These are phyloP conservation scores for Agelaius phoeniceus DNA, from an alignment of 2,113 vertebrate species.

Conservation along the genomic window DNA sequence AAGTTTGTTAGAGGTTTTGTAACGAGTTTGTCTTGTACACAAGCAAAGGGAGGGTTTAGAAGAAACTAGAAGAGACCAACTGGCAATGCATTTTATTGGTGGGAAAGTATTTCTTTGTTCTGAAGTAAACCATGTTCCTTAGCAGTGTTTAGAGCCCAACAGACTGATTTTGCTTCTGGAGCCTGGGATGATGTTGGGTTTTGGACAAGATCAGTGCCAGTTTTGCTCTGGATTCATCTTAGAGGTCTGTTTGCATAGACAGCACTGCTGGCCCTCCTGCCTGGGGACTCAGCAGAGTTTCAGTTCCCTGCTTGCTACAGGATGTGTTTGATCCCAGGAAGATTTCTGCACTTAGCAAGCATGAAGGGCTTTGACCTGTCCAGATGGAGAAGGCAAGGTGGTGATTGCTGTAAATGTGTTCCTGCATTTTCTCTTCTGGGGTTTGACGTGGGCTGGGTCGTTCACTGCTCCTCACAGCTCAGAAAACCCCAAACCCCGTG, in stretches of 20 bases:
- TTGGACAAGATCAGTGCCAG: neutral
- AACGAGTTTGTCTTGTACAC: neutral
- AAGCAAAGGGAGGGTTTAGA: neutral
- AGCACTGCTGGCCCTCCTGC: neutral
- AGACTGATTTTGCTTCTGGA: neutral
- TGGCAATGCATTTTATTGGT: neutral
- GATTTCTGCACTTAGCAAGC: neutral
- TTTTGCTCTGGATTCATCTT: neutral
- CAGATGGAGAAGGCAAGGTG: neutral
- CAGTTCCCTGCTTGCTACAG: neutral
- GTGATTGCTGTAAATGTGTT: neutral
- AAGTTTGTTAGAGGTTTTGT: neutral
- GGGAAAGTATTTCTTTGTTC: conserved; percentile 32
- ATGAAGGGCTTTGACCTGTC: neutral
- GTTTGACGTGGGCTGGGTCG: fast-evolving
- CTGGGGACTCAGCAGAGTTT: neutral
- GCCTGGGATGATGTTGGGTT: neutral
- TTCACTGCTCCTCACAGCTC: neutral
- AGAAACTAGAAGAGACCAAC: neutral
- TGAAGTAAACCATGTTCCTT: neutral
- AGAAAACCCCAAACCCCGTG: neutral
- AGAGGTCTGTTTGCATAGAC: neutral
- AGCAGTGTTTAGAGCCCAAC: neutral
- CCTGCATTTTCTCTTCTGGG: neutral
- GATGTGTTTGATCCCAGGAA: neutral